A percentile compares a stretch with the other conserved stretches of the same genome.
Conservation (phyloP, 2,797 vertebrate species). For the Coregonus sp. region DNA sequence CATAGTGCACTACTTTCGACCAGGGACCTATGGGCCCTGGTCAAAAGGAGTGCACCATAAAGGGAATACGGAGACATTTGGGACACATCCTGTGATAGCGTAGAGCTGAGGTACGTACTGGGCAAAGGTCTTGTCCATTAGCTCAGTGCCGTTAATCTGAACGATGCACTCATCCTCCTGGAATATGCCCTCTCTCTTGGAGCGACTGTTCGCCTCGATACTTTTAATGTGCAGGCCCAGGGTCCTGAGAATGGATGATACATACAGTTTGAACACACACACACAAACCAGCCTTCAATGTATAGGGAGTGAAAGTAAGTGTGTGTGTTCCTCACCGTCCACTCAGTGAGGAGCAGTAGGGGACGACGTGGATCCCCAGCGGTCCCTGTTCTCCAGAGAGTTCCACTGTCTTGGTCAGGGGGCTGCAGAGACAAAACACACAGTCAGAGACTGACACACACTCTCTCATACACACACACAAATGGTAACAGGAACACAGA, state of each 20-base stretch:
- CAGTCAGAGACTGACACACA: not conserved
- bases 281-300: not conserved
- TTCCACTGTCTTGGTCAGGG: conserved; percentile 83
- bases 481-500: not conserved
- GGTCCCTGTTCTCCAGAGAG: conserved; percentile 86
- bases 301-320: conserved; percentile 3
- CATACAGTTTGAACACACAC: conserved; percentile 16
- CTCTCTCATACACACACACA: not conserved
- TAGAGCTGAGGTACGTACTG: conserved; percentile 78
- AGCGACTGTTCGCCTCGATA: conserved; percentile 89
- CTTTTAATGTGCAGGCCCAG: conserved; percentile 90
- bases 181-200: conserved; percentile 85
- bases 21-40: too few relatives aligned
- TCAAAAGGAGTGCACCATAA: not conserved
- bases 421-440: conserved; percentile 60
- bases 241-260: conserved; percentile 68
- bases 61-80: not conserved
- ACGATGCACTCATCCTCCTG: conserved; percentile 91
- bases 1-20: not conserved
- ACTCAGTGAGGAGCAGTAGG: conserved; percentile 94
- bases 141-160: conserved; percentile 86
- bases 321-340: conserved; percentile 82
- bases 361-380: conserved; percentile 92
- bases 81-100: not conserved
- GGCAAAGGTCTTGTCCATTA: conserved; percentile 89